Conservation (phyloP, 2,888 invertebrate genomes). For the Holacanthella duospinosa region DNA sequence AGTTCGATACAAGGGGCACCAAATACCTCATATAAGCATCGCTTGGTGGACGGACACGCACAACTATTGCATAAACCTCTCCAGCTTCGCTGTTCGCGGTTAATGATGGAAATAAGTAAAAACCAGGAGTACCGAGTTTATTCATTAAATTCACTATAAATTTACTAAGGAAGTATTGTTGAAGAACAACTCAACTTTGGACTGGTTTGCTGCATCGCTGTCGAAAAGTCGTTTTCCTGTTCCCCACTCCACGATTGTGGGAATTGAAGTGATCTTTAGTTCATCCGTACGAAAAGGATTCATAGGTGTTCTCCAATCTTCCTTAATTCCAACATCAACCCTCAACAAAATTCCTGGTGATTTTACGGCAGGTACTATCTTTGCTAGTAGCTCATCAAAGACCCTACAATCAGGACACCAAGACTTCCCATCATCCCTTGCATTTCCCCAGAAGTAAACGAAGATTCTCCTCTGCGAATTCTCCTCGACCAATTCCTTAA, state of each 20-base stretch:
- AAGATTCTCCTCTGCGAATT: constrained; percentile 41
- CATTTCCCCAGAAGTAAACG: constrained; percentile 57
- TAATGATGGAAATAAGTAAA: too few species aligned
- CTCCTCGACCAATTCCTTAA: constrained; percentile 47
- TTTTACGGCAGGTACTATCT: constrained; percentile 13
- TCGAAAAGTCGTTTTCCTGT: constrained; percentile 68
- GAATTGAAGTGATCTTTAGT: constrained; percentile 63
- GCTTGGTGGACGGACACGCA: too few species aligned
- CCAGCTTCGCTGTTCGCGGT: too few species aligned
- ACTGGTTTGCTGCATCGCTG: constrained; percentile 60
- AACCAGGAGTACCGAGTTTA: too few species aligned
- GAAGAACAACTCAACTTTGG: constrained; percentile 68
- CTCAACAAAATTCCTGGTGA: constrained; percentile 19
- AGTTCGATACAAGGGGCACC: too few species aligned
- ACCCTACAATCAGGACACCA: constrained; percentile 84
- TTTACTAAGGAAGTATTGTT: too few species aligned
- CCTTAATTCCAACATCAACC: constrained; percentile 32
- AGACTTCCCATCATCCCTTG: constrained; percentile 45
- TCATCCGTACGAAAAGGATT: constrained; percentile 71
- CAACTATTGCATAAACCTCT: too few species aligned
- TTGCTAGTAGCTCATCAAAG: constrained; percentile 41
- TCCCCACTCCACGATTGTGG: constrained; percentile 69
- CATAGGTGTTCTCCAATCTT: constrained; percentile 73
- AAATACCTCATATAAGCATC: too few species aligned
- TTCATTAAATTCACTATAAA: too few species aligned